Evolutionary conservation across 2,888 invertebrate species (phyloP).

Genomic region (Capitulum mitella): DNA sequence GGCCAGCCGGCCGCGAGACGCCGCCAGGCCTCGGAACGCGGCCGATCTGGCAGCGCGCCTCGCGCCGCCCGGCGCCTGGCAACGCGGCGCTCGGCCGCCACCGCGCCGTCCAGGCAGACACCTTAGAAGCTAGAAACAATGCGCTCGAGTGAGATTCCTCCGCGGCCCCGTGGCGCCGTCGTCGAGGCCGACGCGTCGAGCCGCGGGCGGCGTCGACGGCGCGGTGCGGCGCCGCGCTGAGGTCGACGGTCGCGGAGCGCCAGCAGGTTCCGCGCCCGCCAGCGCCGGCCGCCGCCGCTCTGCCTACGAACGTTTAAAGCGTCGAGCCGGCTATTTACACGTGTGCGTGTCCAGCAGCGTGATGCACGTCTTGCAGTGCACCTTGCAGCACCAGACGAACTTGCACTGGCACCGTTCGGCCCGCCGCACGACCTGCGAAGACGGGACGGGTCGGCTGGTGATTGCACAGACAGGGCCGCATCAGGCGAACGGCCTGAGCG

Average conservation of each 20-base stretch:
- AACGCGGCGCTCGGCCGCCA: too few relatives aligned
- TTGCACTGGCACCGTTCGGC: constrained; percentile 47
- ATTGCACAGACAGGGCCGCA: too few relatives aligned
- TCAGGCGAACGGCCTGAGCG: too few relatives aligned
- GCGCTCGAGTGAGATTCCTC: neutral
- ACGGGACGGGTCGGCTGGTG: neutral
- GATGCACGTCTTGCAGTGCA: constrained; percentile 47
- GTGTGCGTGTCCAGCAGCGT: constrained; percentile 46
- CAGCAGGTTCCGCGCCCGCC: too few relatives aligned
- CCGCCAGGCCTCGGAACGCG: too few relatives aligned
- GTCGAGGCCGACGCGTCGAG: neutral
- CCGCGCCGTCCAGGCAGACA: neutral
- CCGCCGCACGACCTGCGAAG: constrained; percentile 44
- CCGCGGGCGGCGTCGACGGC: neutral
- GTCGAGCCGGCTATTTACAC: constrained; percentile 43
- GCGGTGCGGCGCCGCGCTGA: too few relatives aligned
- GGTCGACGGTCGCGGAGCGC: too few relatives aligned
- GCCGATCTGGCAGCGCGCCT: too few relatives aligned
- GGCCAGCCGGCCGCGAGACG: too few relatives aligned
- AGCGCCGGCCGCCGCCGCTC: neutral
- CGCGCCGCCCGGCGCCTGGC: too few relatives aligned
- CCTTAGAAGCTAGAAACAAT: constrained; percentile 4
- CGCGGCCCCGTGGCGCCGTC: too few relatives aligned
- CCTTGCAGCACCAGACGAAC: constrained; percentile 48
- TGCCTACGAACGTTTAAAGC: neutral